phyloP scores from a whole-genome alignment of 2,888 invertebrate genomes.

The Drosophila sordidapex region DNA sequence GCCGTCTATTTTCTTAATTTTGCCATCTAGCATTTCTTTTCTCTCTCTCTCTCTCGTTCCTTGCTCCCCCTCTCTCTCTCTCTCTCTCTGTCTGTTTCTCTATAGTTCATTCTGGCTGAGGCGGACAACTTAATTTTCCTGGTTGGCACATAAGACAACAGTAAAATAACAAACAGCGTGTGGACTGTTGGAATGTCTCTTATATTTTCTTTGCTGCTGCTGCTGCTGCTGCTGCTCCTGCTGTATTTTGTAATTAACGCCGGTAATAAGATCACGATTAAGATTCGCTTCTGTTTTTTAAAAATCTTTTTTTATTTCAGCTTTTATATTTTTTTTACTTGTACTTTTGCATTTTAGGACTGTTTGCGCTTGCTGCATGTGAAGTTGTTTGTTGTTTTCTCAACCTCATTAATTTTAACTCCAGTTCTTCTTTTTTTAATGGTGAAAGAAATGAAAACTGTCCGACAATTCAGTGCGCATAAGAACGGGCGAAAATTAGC shows the following conservation, averaged over 20 bases:
- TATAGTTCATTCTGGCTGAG: conserved; percentile 4
- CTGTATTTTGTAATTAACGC: conserved; percentile 82
- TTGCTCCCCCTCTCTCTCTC: conserved; percentile 1
- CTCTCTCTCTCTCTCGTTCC: conserved; percentile 2
- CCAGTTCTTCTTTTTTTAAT: conserved; percentile 40
- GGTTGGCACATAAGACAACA: conserved; percentile 46
- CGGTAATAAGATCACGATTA: conserved; percentile 83
- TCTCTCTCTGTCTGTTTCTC: background rate
- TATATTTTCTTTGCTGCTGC: conserved; percentile 18
- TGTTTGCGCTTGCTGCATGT: conserved; percentile 16
- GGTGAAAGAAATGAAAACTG: conserved; percentile 53
- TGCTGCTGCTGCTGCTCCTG: conserved; percentile 21
- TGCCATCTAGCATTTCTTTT: conserved; percentile 25
- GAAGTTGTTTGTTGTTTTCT: conserved; percentile 34
- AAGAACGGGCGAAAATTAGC: conserved; percentile 65
- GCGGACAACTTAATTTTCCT: conserved; percentile 63
- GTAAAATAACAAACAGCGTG: conserved; percentile 7
- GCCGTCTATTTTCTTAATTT: conserved; percentile 70
- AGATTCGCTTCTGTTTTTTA: conserved; percentile 50
- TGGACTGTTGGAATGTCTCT: conserved; percentile 34
- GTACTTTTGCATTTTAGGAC: conserved; percentile 16
- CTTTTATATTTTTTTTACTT: background rate
- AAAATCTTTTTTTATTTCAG: conserved; percentile 3
- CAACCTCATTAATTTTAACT: conserved; percentile 74
- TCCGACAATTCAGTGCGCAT: conserved; percentile 43